Base-by-base conservation (phyloP, 1,140 invertebrate species). In the Panagrolaimus sp. region DNA sequence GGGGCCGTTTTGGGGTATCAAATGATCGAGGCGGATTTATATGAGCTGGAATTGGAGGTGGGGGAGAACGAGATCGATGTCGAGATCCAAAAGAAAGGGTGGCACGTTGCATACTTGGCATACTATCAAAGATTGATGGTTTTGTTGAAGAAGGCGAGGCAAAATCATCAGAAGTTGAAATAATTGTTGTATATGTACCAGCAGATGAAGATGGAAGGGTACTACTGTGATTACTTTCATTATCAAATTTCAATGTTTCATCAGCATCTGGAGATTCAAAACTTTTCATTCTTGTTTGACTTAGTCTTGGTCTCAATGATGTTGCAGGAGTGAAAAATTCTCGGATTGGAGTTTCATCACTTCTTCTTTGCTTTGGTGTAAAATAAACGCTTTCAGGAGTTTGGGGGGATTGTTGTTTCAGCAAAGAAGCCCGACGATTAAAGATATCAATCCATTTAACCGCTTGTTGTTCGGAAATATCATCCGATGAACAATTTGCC, bases 41-140 rank as follows among this genome's bases (percentile, higher is more conserved):
- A 38, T 38, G 32, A 4, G 32, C 32, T 38, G 32, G 32, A 4
- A 38, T 2, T 4, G 32, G 32, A 4, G 32, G 32, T 38, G 32
- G 32, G 2, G 32, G 32, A 4, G 32, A 38, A 38, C 32, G 32
- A 38, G 32, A 38, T 38, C 32, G 32, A 38, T 38, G 32, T 38
- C n/a, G n/a, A n/a, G n/a, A n/a, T n/a, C n/a, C n/a, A n/a, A n/a
- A n/a, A n/a, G n/a, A n/a, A n/a, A n/a, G n/a, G 32, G 7, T 38
- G 7, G 32, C 32, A 21, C 52, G 52, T 28, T 58, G 52, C 52
- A 58, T 58, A 58, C 52, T 58, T 28, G 52, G 52, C 52, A 58
- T 58, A 28, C 28, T 58, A 4, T 58, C 52, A 58, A 58, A 58
- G 21, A 58, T n/a, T 2, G 2, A 38, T 38, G 32, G 32, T 7